These are phyloP conservation scores for Meriones unguiculatus DNA, from an alignment of 2,113 vertebrate species.

Conservation along the genomic window DNA sequence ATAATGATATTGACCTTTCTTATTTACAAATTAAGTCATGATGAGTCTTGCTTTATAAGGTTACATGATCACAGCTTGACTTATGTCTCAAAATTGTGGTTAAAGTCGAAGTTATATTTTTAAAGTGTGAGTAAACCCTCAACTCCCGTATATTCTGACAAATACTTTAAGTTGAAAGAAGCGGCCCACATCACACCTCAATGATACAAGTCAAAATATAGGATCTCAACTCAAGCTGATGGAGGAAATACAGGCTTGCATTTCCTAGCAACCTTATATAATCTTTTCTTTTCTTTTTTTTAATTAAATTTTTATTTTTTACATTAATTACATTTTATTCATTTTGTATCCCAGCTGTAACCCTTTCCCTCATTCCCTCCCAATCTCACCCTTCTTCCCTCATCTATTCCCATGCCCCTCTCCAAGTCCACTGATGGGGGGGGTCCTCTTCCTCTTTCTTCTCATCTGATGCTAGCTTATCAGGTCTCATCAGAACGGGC, in stretches of 20 bases:
- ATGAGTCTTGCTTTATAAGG: constrained; percentile 41
- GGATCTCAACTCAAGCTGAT: constrained; percentile 57
- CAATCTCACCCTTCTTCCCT: too few species aligned
- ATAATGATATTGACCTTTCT: constrained; percentile 31
- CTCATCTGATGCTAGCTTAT: too few species aligned
- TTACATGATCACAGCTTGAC: constrained; percentile 12
- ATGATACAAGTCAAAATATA: constrained; percentile 67
- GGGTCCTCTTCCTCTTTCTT: too few species aligned
- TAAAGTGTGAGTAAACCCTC: constrained; percentile 45
- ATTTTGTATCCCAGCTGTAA: too few species aligned
- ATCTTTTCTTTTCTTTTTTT: background rate
- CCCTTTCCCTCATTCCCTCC: too few species aligned
- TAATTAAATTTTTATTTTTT: too few species aligned
- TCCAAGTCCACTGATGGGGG: too few species aligned
- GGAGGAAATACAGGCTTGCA: constrained; percentile 42
- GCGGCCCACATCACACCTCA: constrained; percentile 38
- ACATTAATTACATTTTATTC: too few species aligned
- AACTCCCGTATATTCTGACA: constrained; percentile 54
- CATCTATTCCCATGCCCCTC: too few species aligned
- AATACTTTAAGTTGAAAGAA: constrained; percentile 59
- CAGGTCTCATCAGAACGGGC: too few species aligned
- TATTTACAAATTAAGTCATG: constrained; percentile 21
- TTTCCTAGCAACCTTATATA: constrained; percentile 65
- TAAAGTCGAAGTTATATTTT: constrained; percentile 54
- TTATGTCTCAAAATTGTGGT: constrained; percentile 37